Conservation (phyloP, 2,113 vertebrate species). For the Dissostichus mawsoni region DNA sequence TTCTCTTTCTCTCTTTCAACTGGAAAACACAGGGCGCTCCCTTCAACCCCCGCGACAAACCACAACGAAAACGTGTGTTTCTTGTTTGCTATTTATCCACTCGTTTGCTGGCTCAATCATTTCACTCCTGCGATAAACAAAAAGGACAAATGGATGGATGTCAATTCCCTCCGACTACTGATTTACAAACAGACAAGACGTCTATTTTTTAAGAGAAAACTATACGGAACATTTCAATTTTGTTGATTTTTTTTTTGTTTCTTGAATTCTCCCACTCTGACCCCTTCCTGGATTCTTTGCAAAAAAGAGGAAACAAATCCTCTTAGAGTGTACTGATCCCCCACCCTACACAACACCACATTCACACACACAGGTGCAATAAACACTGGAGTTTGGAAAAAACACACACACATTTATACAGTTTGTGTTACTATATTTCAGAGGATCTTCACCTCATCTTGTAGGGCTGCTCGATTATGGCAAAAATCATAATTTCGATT, state of each 20-base stretch:
- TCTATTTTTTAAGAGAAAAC: slow-evolving; percentile 71
- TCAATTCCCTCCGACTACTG: slow-evolving; percentile 76
- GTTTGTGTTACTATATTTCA: slow-evolving; percentile 53
- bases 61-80: background rate
- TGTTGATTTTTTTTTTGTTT: slow-evolving; percentile 26
- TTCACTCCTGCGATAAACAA: slow-evolving; percentile 42
- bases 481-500: no score
- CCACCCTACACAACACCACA: slow-evolving; percentile 40
- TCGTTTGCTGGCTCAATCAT: slow-evolving; percentile 27
- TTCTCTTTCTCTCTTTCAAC: slow-evolving; percentile 40
- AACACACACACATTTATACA: background rate
- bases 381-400: slow-evolving; percentile 78
- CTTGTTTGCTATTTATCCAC: background rate
- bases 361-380: slow-evolving; percentile 76
- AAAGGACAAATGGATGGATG: slow-evolving; percentile 37
- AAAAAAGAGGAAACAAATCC: slow-evolving; percentile 39
- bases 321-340: slow-evolving; percentile 60
- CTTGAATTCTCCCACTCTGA: no score
- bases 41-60: slow-evolving; percentile 13
- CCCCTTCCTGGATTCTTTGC: slow-evolving; percentile 44
- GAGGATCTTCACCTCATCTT: background rate
- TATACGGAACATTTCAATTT: slow-evolving; percentile 40
- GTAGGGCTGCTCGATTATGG: no score
- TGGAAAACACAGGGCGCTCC: slow-evolving; percentile 62
- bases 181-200: slow-evolving; percentile 70